Percentiles rank a stretch among this genome's conserved stretches.
Evolutionary conservation across 2,797 vertebrate genomes (phyloP).

Genomic region (Sebastolobus alascanus): DNA sequence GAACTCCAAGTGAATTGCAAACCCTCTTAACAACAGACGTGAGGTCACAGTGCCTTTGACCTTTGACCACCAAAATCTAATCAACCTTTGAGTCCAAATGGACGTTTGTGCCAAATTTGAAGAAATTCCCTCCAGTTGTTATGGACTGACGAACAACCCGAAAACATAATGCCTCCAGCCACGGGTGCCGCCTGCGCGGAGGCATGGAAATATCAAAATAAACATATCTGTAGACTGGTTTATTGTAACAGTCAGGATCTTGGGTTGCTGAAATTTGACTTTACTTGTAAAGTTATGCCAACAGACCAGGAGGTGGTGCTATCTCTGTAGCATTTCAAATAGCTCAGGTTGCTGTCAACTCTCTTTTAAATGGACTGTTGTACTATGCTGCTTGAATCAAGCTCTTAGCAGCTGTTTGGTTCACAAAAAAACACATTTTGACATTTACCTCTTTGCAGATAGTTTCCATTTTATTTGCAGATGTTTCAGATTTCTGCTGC

Average conservation of each 20-base stretch:
- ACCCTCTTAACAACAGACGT: too few species aligned
- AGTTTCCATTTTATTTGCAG: background rate
- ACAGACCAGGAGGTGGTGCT: background rate
- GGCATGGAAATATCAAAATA: background rate
- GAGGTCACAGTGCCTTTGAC: too few species aligned
- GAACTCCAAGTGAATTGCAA: too few species aligned
- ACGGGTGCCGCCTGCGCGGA: too few species aligned
- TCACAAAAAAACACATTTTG: background rate
- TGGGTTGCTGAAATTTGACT: background rate
- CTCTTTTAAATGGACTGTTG: background rate
- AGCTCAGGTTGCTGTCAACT: background rate
- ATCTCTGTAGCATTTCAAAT: background rate
- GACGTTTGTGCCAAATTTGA: too few species aligned
- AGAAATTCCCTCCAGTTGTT: too few species aligned
- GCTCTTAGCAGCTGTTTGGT: background rate
- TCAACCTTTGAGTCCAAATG: too few species aligned
- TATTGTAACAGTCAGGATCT: background rate
- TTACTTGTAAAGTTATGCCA: background rate
- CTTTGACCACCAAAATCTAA: too few species aligned
- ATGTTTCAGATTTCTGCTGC: background rate
- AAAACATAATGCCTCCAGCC: too few species aligned
- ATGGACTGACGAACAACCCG: too few species aligned
- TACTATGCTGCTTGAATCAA: background rate
- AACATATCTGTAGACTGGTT: background rate
- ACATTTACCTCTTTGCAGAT: background rate